Conservation (phyloP, 1,140 invertebrate species). For the Hyles vespertilio region DNA sequence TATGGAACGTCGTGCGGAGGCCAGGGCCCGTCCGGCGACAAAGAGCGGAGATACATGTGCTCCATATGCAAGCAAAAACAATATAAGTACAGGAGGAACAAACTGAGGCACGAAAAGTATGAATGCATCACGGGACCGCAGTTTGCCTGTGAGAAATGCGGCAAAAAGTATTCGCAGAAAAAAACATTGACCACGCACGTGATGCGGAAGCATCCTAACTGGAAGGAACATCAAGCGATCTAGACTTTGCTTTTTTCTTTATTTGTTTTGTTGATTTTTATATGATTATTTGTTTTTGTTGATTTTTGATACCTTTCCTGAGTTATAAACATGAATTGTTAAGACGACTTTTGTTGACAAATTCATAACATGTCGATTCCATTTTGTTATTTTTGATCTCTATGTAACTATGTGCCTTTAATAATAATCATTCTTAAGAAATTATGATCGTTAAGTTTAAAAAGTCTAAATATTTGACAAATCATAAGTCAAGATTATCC, state of each 20-base stretch:
- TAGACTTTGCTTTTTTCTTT: constrained; percentile 7
- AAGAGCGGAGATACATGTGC: constrained; percentile 43
- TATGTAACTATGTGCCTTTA: no score
- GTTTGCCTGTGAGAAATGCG: constrained; percentile 68
- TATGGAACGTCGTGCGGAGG: constrained; percentile 8
- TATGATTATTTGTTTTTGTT: constrained; percentile 26
- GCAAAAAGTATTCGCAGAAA: constrained; percentile 61
- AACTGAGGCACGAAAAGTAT: constrained; percentile 65
- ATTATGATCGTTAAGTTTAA: no score
- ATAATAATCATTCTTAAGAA: no score
- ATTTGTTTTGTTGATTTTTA: constrained; percentile 22
- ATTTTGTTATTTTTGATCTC: no score
- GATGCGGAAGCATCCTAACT: constrained; percentile 53
- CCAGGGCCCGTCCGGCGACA: constrained; percentile 17
- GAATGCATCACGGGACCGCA: constrained; percentile 71
- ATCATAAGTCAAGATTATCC: neutral
- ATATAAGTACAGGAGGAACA: constrained; percentile 67
- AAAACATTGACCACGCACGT: constrained; percentile 72
- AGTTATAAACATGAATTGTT: constrained; percentile 55
- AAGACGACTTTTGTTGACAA: constrained; percentile 17
- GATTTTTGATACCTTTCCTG: constrained; percentile 22
- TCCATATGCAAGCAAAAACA: constrained; percentile 62
- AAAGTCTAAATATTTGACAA: constrained; percentile 15
- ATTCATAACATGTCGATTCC: neutral
- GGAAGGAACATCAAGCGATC: constrained; percentile 12